Percentiles rank a stretch among this genome's conserved stretches.
These are phyloP conservation scores for Sebastes variabilis DNA, from an alignment of 2,797 vertebrate genomes.

Conservation along the genomic window DNA sequence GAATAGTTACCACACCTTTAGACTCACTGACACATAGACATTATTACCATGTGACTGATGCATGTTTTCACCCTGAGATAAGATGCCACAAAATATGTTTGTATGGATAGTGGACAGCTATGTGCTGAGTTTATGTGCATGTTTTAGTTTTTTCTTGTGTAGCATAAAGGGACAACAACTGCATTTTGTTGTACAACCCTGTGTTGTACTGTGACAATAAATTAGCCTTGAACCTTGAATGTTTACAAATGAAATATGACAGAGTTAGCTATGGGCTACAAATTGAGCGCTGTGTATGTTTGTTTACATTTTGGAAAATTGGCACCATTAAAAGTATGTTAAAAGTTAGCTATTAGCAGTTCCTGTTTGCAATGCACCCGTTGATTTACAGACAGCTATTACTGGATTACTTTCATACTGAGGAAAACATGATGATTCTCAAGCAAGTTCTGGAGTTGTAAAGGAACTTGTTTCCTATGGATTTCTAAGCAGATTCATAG, in stretches of 20 bases:
- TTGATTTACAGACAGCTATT: background rate
- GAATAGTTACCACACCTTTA: background rate
- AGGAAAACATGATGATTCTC: no score
- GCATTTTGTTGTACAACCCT: background rate
- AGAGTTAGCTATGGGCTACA: background rate
- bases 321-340: no score
- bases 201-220: background rate
- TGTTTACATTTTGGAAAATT: background rate
- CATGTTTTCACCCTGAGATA: slow-evolving; percentile 15
- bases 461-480: background rate
- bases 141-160: background rate
- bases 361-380: no score
- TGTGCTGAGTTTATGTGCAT: background rate
- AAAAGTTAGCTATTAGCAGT: no score
- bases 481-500: background rate
- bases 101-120: background rate
- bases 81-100: slow-evolving; percentile 7
- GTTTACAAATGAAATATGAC: background rate
- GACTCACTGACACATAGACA: background rate
- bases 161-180: background rate
- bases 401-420: background rate
- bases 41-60: background rate
- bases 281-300: background rate
- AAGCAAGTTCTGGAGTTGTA: no score
- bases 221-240: background rate